phyloP scores from a whole-genome alignment of 2,113 vertebrate genomes.

The Coptodon bakossiorum region DNA sequence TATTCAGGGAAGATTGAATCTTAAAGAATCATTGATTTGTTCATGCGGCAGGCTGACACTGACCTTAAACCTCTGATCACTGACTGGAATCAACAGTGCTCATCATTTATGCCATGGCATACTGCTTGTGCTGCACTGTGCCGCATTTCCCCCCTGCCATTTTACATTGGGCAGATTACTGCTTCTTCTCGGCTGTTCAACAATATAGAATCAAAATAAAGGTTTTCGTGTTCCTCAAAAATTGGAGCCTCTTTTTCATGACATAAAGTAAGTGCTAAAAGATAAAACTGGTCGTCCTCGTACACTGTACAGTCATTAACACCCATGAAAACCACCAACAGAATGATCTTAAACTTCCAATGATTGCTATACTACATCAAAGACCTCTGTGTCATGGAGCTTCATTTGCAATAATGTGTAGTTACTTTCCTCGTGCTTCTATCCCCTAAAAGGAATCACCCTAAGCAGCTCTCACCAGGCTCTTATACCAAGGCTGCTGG shows the following conservation, averaged over 20 bases:
- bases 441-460: neutral
- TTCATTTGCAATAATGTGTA: neutral
- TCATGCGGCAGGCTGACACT: constrained; percentile 5
- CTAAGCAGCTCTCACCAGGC: neutral
- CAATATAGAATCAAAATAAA: neutral
- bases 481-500: neutral
- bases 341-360: neutral
- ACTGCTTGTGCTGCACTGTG: constrained; percentile 8
- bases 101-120: constrained; percentile 23
- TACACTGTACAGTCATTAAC: neutral
- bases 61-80: constrained; percentile 31
- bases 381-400: neutral
- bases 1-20: neutral
- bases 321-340: neutral
- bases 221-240: neutral
- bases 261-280: neutral
- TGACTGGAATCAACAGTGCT: constrained; percentile 16
- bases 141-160: neutral
- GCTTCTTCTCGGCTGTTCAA: neutral
- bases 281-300: neutral
- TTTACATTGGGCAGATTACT: neutral
- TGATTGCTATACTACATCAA: neutral
- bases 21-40: constrained; percentile 22
- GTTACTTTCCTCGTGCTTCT: neutral
- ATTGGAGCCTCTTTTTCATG: neutral